These are phyloP conservation scores for Hiodon alosoides DNA, from an alignment of 2,113 vertebrate genomes.

Conservation along the genomic window DNA sequence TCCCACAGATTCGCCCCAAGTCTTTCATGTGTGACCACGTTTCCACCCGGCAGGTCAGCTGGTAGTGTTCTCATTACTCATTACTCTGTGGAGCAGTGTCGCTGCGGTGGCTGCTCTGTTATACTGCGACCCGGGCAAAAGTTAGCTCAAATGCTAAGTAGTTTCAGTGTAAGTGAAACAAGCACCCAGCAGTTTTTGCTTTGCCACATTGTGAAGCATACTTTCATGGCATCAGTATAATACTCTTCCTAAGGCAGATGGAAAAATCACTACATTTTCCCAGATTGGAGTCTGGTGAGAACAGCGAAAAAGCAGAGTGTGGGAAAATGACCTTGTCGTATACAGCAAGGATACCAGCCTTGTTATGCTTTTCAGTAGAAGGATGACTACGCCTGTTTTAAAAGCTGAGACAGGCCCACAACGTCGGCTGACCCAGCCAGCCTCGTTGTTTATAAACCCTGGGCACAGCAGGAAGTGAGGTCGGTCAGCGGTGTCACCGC, in stretches of 20 bases:
- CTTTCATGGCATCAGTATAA: too few relatives aligned
- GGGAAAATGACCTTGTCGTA: constrained; percentile 8
- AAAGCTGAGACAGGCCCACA: constrained; percentile 39
- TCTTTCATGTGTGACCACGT: constrained; percentile 2
- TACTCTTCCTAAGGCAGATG: too few relatives aligned
- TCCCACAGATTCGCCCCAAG: constrained; percentile 24
- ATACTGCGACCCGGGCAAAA: background rate
- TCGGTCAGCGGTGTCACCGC: background rate
- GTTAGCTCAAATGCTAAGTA: too few relatives aligned
- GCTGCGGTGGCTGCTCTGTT: background rate
- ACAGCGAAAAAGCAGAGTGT: background rate
- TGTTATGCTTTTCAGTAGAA: background rate
- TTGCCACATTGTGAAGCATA: too few relatives aligned
- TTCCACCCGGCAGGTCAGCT: background rate
- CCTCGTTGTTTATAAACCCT: constrained; percentile 38
- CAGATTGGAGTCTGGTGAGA: too few relatives aligned
- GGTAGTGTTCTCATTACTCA: constrained; percentile 2
- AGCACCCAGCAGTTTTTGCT: too few relatives aligned
- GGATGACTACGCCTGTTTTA: constrained; percentile 41
- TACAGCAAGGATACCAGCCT: too few relatives aligned
- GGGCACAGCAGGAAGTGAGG: constrained; percentile 25
- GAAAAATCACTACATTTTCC: too few relatives aligned
- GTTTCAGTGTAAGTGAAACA: too few relatives aligned
- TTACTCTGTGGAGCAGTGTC: constrained; percentile 15
- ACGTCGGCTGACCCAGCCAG: constrained; percentile 39